A percentile compares a stretch with the other conserved stretches of the same genome.
Evolutionary conservation across 2,113 vertebrate species (phyloP).

Genomic region (Carollia perspicillata): DNA sequence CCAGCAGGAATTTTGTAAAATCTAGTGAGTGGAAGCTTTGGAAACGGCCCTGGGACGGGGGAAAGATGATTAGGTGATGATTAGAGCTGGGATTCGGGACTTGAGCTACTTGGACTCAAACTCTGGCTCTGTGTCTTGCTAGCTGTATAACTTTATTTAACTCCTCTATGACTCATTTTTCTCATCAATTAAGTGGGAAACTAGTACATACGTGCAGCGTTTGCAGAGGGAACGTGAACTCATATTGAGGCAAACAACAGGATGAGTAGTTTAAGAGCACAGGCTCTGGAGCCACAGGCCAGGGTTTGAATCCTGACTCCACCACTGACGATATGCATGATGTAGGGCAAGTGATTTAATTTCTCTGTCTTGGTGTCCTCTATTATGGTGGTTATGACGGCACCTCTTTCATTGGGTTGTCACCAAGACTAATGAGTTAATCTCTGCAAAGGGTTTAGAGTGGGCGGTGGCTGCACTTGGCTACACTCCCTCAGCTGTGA

Average conservation of each 20-base stretch:
- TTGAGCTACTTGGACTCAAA: not conserved
- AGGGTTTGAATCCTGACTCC: not conserved
- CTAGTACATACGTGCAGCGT: not conserved
- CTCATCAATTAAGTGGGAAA: not conserved
- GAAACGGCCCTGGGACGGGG: not conserved
- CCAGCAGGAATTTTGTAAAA: not conserved
- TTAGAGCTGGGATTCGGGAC: not conserved
- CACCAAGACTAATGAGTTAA: not conserved
- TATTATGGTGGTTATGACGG: not conserved
- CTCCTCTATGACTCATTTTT: not conserved
- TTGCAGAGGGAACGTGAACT: not conserved
- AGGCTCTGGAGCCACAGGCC: not conserved
- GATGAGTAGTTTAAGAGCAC: not conserved
- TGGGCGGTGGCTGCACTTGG: not conserved
- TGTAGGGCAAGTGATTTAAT: not conserved
- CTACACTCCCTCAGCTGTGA: not conserved
- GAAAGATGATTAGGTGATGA: not conserved
- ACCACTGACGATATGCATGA: fast-evolving
- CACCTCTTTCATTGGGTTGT: not conserved
- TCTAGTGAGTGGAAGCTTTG: not conserved
- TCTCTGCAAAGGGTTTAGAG: not conserved
- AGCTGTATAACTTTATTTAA: not conserved
- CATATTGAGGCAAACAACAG: not conserved
- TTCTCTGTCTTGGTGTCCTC: not conserved
- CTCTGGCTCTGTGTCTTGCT: not conserved